Percentiles rank a stretch among this genome's conserved stretches.
Evolutionary conservation across 2,888 invertebrate species (phyloP).

Genomic region (Stenotaenia linearis): DNA sequence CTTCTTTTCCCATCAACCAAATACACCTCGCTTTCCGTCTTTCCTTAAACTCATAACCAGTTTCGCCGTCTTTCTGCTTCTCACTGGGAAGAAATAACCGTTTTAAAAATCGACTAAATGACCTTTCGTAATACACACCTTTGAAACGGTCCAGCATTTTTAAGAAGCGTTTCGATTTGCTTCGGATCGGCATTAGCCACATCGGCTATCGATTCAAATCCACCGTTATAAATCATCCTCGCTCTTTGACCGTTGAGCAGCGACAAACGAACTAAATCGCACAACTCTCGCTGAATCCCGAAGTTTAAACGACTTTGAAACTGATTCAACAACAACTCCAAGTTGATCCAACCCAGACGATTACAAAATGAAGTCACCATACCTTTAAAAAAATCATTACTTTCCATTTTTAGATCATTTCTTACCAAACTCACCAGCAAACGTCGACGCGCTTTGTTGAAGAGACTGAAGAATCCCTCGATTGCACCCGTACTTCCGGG

Average conservation of each 20-base stretch:
- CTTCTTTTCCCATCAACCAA: conserved; percentile 72
- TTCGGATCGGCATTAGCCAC: conserved; percentile 67
- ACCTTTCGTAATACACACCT: conserved; percentile 54
- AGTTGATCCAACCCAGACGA: conserved; percentile 83
- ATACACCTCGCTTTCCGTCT: conserved; percentile 64
- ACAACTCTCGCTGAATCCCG: conserved; percentile 83
- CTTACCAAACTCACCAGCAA: conserved; percentile 64
- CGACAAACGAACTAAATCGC: conserved; percentile 81
- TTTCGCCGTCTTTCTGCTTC: conserved; percentile 66
- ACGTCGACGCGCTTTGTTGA: conserved; percentile 90
- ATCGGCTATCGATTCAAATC: conserved; percentile 68
- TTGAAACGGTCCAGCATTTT: conserved; percentile 76
- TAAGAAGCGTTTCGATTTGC: conserved; percentile 68
- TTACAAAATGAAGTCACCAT: conserved; percentile 96
- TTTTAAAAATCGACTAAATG: not conserved
- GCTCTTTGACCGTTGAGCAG: conserved; percentile 78
- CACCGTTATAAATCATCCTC: conserved; percentile 71
- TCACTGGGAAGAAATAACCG: conserved; percentile 50
- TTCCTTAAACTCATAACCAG: conserved; percentile 58
- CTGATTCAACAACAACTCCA: conserved; percentile 81
- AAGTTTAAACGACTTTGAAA: conserved; percentile 92
- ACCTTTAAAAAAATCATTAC: conserved; percentile 54
- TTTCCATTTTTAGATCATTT: not conserved
- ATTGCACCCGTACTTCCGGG: conserved; percentile 75
- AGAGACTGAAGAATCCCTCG: conserved; percentile 87